Base-by-base conservation (phyloP, 2,113 vertebrate species). In the Heterocephalus glaber region DNA sequence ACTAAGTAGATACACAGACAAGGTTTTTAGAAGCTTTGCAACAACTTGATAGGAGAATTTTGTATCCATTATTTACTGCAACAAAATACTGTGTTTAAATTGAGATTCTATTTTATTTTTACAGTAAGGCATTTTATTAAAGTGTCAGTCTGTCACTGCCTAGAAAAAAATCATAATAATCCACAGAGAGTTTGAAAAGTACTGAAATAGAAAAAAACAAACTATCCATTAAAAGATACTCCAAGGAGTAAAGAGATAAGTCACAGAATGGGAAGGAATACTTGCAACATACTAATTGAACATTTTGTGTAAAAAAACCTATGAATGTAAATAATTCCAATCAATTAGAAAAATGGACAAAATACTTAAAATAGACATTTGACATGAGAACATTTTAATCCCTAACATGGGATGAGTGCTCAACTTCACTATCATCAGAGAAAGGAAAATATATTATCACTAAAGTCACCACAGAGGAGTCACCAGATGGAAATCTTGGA, bases 21-120 rank as follows among this genome's bases (percentile, higher is more conserved):
- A 87, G 33, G 28, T 5, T 77, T 56, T 17, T 17, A 66, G 54
- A 92, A 38, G 38, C 8, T 47, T 60, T 86, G 35, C 56, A 80
- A 94, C n/a, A 76, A 81, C 70, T 14, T 44, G 35, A 49, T 7
- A 61, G 22, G 38, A 41, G 2, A 82, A 47, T 81, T 91, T 86
- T 87, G 68, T 65, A n/a, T 84, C 82, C 80, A 12, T 79, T 52
- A 79, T 65, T 82, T 70, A 93, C 52, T 44, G 14, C 52, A 60
- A 63, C 49, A 77, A 82, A 79, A 83, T 12, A 49, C 9, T 52
- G 47, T 52, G 7, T 74, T 92, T 70, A 6, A 92, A 58, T 91
- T 82, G 88, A 24, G 11, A 89, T 61, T 92, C 70, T 65, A 56
- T 52, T 92, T 86, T 80, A 56, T n/a, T 68, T 84, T 87, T 82